Conservation (phyloP, 2,797 vertebrate genomes). For the Microctenopoma lineatum region DNA sequence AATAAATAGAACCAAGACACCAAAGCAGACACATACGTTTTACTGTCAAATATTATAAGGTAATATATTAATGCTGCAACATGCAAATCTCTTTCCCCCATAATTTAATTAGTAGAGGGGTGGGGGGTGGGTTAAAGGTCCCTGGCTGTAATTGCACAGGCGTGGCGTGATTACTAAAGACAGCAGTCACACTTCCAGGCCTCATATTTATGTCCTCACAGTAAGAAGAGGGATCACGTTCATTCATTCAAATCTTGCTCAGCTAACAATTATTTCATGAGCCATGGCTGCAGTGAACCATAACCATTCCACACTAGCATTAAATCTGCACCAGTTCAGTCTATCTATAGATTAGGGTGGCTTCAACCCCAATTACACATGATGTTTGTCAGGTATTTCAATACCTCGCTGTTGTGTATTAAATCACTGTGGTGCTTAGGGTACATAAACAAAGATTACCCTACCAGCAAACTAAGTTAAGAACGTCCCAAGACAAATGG, state of each 20-base stretch:
- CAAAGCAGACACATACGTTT: background rate
- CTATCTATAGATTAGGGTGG: constrained; percentile 67
- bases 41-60: background rate
- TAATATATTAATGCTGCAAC: constrained; percentile 20
- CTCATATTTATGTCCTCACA: constrained; percentile 43
- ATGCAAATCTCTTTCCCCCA: constrained; percentile 2
- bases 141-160: constrained; percentile 40
- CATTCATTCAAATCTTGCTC: constrained; percentile 41
- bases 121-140: constrained; percentile 48
- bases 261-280: constrained; percentile 43
- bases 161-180: constrained; percentile 57
- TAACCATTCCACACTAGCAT: constrained; percentile 40
- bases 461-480: constrained; percentile 46
- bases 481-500: constrained; percentile 51
- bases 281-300: constrained; percentile 40
- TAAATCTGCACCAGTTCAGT: constrained; percentile 54
- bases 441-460: constrained; percentile 31
- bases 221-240: constrained; percentile 39
- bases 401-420: constrained; percentile 29
- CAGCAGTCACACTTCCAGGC: constrained; percentile 58
- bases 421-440: constrained; percentile 31
- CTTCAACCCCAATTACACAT: constrained; percentile 29
- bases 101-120: constrained; percentile 21
- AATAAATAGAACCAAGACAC: background rate
- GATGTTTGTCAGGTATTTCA: constrained; percentile 11